Evolutionary conservation across 2,888 invertebrate genomes (phyloP), one percentile per base, ranked within the genome.

Genomic region (Noctuana brunneofusca): DNA sequence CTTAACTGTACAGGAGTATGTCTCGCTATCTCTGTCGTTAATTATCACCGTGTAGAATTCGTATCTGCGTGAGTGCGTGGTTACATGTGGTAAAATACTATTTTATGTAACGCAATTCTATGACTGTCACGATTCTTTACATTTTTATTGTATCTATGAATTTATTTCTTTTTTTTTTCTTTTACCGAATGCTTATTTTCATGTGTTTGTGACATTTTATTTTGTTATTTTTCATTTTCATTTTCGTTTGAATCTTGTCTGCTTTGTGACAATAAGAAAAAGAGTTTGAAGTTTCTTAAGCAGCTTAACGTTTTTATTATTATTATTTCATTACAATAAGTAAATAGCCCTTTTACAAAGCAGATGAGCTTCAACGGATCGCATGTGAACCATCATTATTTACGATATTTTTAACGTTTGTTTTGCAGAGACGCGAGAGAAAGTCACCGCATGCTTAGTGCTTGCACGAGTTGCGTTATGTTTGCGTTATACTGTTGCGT

Each of bases 391-490:
- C n/a, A 46, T 50, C 50, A 43, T 56, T 16, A 56, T n/a, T 58
- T 62, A 20, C 59, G 46, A 3, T 43, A 53, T 59, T 30, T 18
- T 63, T 62, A 68, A 65, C 76, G 74, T 87, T 87, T 87, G 78
- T 82, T 88, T 86, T 83, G 78, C 90, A 91, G 90, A 88, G 81
- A 76, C 86, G 78, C 76, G 80, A 81, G 78, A 81, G 88, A 77
- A 86, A 87, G 71, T 88, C 89, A 78, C 89, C 88, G 88, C 89
- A 89, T 89, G 89, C 87, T 84, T 90, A 89, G 81, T 74, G 78
- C 78, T 84, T 83, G 81, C 80, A 78, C 81, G 68, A 64, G 62
- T 52, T 59, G 64, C 58, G 63, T 56, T 65, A 41, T 65, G 57
- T 59, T 59, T 65, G 63, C 63, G 43, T 43, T 50, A 8, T 14